A percentile compares a stretch with the other conserved stretches of the same genome.
phyloP scores from a whole-genome alignment of 1,140 invertebrate species.

The Trichonephila clavipes region DNA sequence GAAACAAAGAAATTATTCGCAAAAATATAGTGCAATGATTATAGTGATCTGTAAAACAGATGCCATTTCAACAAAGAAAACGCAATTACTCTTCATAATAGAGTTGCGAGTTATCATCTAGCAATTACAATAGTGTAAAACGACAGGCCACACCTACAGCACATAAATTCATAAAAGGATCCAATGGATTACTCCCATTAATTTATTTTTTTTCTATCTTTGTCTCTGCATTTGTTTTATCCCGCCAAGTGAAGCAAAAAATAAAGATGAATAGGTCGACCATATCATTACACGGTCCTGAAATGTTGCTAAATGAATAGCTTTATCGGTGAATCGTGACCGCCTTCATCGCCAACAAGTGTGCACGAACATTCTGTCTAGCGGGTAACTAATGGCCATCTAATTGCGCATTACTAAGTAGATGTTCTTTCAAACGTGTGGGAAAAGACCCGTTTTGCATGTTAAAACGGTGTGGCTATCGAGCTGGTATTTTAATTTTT shows the following conservation, averaged over 20 bases:
- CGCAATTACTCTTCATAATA: constrained; percentile 29
- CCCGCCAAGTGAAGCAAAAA: neutral
- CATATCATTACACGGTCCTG: constrained; percentile 22
- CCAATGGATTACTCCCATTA: constrained; percentile 58
- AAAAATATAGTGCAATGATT: neutral
- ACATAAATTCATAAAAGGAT: constrained; percentile 54
- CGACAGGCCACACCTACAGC: constrained; percentile 36
- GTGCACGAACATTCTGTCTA: neutral
- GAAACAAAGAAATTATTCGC: neutral
- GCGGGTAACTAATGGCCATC: constrained; percentile 21
- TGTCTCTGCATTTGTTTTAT: neutral
- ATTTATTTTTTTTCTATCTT: constrained; percentile 37
- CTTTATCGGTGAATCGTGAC: constrained; percentile 18
- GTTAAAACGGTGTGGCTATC: no score
- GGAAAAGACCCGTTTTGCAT: neutral
- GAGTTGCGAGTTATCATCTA: constrained; percentile 42
- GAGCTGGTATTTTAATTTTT: no score
- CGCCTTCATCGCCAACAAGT: constrained; percentile 4
- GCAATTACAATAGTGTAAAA: neutral
- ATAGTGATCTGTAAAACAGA: neutral
- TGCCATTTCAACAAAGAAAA: neutral
- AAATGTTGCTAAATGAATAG: constrained; percentile 43
- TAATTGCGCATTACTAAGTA: constrained; percentile 38
- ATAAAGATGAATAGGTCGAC: neutral
- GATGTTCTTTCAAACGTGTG: neutral